Evolutionary conservation across 2,113 vertebrate species (phyloP).

Genomic region (Tonatia bakeri): DNA sequence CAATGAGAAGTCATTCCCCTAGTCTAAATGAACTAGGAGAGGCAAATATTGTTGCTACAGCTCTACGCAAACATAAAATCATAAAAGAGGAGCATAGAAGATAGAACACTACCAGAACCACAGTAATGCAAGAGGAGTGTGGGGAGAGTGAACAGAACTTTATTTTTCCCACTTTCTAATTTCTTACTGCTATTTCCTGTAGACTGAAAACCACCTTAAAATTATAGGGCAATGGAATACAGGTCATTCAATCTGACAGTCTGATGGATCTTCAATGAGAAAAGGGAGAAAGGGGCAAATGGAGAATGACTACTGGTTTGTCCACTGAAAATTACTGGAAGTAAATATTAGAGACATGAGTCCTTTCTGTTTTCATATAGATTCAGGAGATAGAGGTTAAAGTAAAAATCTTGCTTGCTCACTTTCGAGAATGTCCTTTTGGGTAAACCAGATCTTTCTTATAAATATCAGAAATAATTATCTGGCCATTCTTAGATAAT

Average conservation of each 20-base stretch:
- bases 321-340: conserved; percentile 8
- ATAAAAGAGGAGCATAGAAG: neutral
- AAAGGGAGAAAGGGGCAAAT: neutral
- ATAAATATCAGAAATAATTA: neutral
- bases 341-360: neutral
- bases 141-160: neutral
- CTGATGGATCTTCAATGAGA: neutral
- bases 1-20: neutral
- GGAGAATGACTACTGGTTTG: conserved; percentile 3
- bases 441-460: neutral
- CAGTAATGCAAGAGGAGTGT: neutral
- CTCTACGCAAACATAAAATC: neutral
- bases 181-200: neutral
- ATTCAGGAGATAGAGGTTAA: neutral
- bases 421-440: neutral
- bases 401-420: neutral
- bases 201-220: neutral
- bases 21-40: neutral
- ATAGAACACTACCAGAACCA: neutral
- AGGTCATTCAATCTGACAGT: neutral
- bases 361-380: neutral
- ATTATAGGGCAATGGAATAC: neutral
- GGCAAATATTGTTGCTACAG: neutral
- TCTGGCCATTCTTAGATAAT: neutral
- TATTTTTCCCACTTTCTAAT: neutral